phyloP scores from a whole-genome alignment of 2,888 invertebrate species.

The Myathropa florea region DNA sequence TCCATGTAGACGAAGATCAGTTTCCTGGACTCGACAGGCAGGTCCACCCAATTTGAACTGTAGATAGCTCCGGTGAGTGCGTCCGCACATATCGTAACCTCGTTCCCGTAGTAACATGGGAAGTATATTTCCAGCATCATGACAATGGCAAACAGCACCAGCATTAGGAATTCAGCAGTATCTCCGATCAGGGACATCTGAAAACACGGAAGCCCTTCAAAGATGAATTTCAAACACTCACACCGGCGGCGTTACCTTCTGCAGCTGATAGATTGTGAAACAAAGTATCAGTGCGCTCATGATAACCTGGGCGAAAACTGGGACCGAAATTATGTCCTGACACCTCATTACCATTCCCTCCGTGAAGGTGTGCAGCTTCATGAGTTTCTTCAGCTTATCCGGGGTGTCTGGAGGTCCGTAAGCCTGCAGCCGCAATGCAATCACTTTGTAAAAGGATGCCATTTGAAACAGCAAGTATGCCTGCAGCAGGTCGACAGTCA shows the following conservation, averaged over 20 bases:
- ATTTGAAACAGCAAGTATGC: slow-evolving; percentile 18
- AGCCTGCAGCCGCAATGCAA: slow-evolving; percentile 1
- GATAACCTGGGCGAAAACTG: slow-evolving; percentile 74
- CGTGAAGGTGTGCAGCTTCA: slow-evolving; percentile 2
- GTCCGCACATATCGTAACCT: slow-evolving; percentile 74
- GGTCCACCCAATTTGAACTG: slow-evolving; percentile 75
- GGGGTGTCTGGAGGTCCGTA: not conserved
- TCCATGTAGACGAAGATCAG: slow-evolving; percentile 76
- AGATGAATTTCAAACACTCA: not conserved
- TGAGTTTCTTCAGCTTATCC: not conserved
- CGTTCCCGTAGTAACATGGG: slow-evolving; percentile 77
- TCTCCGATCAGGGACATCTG: not conserved
- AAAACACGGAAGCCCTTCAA: not conserved
- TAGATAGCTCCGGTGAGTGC: slow-evolving; percentile 73
- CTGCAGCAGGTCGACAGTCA: slow-evolving; percentile 27
- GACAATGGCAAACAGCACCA: slow-evolving; percentile 72
- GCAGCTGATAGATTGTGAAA: slow-evolving; percentile 74
- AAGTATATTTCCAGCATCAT: slow-evolving; percentile 76
- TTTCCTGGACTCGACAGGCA: slow-evolving; percentile 73
- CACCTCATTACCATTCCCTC: slow-evolving; percentile 14
- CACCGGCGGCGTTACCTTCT: slow-evolving; percentile 52
- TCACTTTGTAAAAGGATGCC: slow-evolving; percentile 1
- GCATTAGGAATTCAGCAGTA: slow-evolving; percentile 33
- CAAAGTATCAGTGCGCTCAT: slow-evolving; percentile 74
- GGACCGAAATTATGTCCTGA: slow-evolving; percentile 67